Evolutionary conservation across 1,140 invertebrate genomes (phyloP).

Genomic region (Nasonia longicornis): DNA sequence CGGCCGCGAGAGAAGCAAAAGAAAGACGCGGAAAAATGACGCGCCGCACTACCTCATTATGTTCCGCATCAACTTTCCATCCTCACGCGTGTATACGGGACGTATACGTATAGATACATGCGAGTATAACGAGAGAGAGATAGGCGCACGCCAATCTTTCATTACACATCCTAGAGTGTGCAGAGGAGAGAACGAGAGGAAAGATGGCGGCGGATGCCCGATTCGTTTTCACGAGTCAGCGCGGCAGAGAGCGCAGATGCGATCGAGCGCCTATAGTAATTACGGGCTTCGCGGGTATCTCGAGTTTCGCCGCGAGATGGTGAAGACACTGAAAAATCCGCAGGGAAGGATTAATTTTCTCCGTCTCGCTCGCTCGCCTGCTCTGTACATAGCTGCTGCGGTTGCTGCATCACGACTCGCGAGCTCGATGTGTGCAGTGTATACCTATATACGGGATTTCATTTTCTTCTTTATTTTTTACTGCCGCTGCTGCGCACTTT

Average conservation of each 20-base stretch:
- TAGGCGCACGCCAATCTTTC: constrained; percentile 29
- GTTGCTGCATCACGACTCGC: not conserved
- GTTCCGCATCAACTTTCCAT: constrained; percentile 32
- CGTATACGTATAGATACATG: constrained; percentile 1
- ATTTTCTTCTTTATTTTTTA: not conserved
- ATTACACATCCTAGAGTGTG: not conserved
- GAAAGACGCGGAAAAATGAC: constrained; percentile 10
- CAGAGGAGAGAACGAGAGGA: constrained; percentile 4
- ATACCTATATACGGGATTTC: not conserved
- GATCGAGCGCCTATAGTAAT: constrained; percentile 39
- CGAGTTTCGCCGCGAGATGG: constrained; percentile 43
- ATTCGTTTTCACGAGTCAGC: constrained; percentile 41
- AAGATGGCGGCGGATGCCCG: constrained; percentile 18
- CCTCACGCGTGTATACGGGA: constrained; percentile 4
- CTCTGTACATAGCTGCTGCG: no score
- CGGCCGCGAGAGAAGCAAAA: not conserved
- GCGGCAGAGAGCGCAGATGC: constrained; percentile 24
- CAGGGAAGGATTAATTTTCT: constrained; percentile 40
- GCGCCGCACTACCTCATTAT: constrained; percentile 26
- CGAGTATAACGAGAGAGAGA: not conserved
- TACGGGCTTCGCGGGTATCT: constrained; percentile 40
- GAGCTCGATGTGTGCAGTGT: not conserved
- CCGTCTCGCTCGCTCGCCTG: not conserved
- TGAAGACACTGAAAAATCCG: constrained; percentile 44
- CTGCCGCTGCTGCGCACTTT: not conserved